These are phyloP conservation scores for Anguilla obscura DNA, from an alignment of 2,797 vertebrate species.

Conservation along the genomic window DNA sequence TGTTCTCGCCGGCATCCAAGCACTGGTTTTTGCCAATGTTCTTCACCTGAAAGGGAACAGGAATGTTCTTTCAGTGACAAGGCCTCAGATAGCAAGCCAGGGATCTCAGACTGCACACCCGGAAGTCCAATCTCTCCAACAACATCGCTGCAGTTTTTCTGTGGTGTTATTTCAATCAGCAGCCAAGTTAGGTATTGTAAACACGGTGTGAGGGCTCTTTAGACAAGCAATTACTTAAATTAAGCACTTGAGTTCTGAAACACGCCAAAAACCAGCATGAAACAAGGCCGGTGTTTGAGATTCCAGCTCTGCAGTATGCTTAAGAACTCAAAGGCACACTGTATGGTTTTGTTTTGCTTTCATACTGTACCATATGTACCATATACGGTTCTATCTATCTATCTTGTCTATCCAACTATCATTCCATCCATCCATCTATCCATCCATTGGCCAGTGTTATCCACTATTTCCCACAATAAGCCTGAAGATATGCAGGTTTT, in stretches of 20 bases:
- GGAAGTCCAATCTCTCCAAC: background rate
- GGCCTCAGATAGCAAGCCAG: background rate
- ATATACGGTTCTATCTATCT: no score
- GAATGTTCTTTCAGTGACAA: constrained; percentile 45
- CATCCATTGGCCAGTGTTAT: background rate
- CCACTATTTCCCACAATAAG: background rate
- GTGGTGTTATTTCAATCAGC: no score
- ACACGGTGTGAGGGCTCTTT: background rate
- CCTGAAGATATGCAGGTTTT: background rate
- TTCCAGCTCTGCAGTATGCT: background rate
- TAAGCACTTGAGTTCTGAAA: background rate
- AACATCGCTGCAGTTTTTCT: background rate
- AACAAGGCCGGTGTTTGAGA: background rate
- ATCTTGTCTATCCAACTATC: no score
- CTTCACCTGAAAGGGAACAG: constrained; percentile 82
- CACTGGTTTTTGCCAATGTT: constrained; percentile 82
- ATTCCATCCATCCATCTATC: background rate
- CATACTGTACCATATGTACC: no score
- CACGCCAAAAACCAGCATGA: background rate
- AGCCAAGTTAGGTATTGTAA: background rate
- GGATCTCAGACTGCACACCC: background rate
- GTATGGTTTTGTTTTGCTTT: no score
- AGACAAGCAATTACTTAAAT: background rate
- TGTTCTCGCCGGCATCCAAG: constrained; percentile 94
- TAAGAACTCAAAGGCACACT: background rate